Conservation (phyloP, 2,113 vertebrate species). For the Triplophysa siluroides region DNA sequence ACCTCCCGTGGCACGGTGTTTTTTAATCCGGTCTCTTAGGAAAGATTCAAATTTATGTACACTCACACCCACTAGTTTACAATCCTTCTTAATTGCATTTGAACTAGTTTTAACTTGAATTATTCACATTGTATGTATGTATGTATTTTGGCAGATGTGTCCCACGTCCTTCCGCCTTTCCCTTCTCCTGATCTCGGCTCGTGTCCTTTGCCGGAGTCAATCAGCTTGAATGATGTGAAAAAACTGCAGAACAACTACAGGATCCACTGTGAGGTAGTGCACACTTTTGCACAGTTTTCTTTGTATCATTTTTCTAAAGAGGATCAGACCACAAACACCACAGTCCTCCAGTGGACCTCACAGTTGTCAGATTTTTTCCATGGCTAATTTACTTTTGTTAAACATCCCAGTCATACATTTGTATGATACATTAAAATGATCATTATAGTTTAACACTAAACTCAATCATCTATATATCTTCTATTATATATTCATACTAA, state of each 20-base stretch:
- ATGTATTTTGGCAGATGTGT: slow-evolving; percentile 77
- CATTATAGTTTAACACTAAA: no score
- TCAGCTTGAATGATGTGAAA: slow-evolving; percentile 84
- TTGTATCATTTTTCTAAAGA: no score
- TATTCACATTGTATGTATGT: slow-evolving; percentile 13
- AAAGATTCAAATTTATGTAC: background rate
- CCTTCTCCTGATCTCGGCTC: slow-evolving; percentile 81
- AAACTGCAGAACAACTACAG: slow-evolving; percentile 90
- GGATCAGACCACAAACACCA: no score
- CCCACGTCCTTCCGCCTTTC: slow-evolving; percentile 89
- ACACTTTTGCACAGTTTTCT: no score
- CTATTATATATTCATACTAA: no score
- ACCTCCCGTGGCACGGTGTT: background rate
- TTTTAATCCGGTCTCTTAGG: background rate
- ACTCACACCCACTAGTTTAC: background rate
- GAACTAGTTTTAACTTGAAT: background rate
- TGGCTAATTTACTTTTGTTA: no score
- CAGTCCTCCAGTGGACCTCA: no score
- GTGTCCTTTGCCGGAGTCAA: slow-evolving; percentile 79
- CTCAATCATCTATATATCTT: no score
- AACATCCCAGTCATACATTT: no score
- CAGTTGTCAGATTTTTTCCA: no score
- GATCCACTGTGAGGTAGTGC: slow-evolving; percentile 90
- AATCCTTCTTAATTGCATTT: background rate
- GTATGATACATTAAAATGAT: no score